Percentiles rank a stretch among this genome's conserved stretches.
Evolutionary conservation across 2,113 vertebrate species (phyloP).

Genomic region (Microcebus griseorufus): DNA sequence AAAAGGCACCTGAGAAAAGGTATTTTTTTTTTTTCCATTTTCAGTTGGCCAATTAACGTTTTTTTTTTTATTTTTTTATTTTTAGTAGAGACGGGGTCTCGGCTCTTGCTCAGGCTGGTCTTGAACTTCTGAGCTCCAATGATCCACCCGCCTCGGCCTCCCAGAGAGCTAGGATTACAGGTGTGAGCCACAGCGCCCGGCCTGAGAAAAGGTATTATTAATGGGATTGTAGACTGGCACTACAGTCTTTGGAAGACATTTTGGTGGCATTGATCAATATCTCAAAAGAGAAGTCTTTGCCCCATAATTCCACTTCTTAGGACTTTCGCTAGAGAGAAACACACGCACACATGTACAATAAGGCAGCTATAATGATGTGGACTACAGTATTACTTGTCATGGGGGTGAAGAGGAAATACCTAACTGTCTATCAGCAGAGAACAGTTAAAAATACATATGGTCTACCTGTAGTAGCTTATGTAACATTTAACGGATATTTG

Average conservation of each 20-base stretch:
- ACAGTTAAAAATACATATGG: background rate
- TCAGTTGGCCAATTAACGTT: too few species aligned
- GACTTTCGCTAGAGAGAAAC: background rate
- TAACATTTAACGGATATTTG: background rate
- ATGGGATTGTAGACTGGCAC: background rate
- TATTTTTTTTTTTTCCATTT: too few species aligned
- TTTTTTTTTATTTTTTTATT: too few species aligned
- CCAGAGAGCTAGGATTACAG: too few species aligned
- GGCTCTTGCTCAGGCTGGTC: too few species aligned
- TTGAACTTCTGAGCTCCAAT: too few species aligned
- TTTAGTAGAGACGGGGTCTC: too few species aligned
- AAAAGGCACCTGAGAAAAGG: constrained; percentile 32
- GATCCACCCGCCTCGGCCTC: too few species aligned
- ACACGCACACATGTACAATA: background rate
- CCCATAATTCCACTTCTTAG: background rate
- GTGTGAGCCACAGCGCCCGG: too few species aligned
- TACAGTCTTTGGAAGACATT: constrained; percentile 33
- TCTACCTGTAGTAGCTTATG: background rate
- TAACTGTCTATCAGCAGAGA: background rate
- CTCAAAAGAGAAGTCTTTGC: constrained; percentile 11
- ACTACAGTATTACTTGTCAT: background rate
- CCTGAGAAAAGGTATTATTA: constrained; percentile 16
- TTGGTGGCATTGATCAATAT: background rate
- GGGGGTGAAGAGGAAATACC: background rate
- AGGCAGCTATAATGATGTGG: background rate